Base-by-base conservation (phyloP, 2,113 vertebrate genomes). In the Anas platyrhynchos region DNA sequence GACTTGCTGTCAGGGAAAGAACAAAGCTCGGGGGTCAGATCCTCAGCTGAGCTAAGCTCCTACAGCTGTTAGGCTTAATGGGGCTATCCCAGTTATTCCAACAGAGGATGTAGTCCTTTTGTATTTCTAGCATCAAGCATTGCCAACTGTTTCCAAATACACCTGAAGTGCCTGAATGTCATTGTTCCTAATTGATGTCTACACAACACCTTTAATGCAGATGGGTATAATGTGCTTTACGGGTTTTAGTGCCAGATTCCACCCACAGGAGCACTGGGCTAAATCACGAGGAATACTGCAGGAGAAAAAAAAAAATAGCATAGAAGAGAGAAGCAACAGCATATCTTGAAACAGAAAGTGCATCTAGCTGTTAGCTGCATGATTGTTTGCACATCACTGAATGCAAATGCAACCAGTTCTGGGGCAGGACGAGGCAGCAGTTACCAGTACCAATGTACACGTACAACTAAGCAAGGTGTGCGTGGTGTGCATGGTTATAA, bases 61-160 rank as follows among this genome's bases (percentile, higher is more conserved):
- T n/a, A 29, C 78, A 82, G 38, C 61, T 88, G 54, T 29, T 78
- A 55, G 31, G 79, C 48, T 84, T 46, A 73, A 58, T 5, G 18
- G 13, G 26, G 25, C n/a, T 76, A 26, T 48, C 16, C n/a, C 34
- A 62, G 32, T 62, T 92, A 71, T 41, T 21, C n/a, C 46, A 41
- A 50, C 18, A 67, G 65, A 91, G 34, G 32, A 48, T 78, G 22
- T 5, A 68, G 36, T 59, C 4, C 0, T 69, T 79, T 26, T 61
- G 18, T 36, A 34, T 75, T 86, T 86, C 77, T 55, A 96, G 48
- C 43, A 76, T 72, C 79, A 78, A 75, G 61, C n/a, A 25, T 36
- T 94, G 66, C 34, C 88, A 94, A 69, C 77, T 92, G 71, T 85
- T 96, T 95, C 80, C 69, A 91, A 89, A 85, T 73, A 75, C 54